phyloP scores from a whole-genome alignment of 2,113 vertebrate genomes.

The Ammospiza nelsoni region DNA sequence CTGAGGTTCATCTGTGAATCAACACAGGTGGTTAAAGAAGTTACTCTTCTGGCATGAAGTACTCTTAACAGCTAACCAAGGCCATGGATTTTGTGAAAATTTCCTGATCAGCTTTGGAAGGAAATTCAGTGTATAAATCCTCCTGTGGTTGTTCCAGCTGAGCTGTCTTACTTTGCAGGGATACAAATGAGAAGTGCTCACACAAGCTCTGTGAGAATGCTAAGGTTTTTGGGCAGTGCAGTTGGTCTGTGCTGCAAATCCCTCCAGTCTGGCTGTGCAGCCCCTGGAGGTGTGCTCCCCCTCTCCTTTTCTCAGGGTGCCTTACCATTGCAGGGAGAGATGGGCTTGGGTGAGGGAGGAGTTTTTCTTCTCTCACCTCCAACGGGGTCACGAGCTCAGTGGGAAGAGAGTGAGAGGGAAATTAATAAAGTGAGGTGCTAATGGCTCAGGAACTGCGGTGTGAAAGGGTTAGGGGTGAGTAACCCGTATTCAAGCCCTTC shows the following conservation, averaged over 20 bases:
- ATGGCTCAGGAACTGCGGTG: background rate
- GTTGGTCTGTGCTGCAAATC: background rate
- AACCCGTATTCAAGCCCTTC: background rate
- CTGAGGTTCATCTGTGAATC: background rate
- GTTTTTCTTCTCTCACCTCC: background rate
- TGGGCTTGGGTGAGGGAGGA: background rate
- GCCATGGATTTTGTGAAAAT: background rate
- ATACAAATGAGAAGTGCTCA: background rate
- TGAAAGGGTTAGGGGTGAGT: background rate
- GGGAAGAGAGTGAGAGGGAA: background rate
- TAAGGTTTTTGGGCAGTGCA: background rate
- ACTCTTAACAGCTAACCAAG: background rate
- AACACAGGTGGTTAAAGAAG: background rate
- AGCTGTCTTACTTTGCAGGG: background rate
- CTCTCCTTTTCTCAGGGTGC: background rate
- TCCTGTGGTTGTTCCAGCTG: background rate
- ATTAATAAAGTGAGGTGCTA: rapidly evolving
- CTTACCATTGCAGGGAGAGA: background rate
- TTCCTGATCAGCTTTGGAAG: background rate
- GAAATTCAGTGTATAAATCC: background rate
- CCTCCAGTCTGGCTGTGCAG: background rate
- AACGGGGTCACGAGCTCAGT: background rate
- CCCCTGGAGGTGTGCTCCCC: background rate
- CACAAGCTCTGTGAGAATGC: background rate
- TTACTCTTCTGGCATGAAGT: background rate